Evolutionary conservation across 2,888 invertebrate genomes (phyloP).

Genomic region (Aleiodes testaceus): DNA sequence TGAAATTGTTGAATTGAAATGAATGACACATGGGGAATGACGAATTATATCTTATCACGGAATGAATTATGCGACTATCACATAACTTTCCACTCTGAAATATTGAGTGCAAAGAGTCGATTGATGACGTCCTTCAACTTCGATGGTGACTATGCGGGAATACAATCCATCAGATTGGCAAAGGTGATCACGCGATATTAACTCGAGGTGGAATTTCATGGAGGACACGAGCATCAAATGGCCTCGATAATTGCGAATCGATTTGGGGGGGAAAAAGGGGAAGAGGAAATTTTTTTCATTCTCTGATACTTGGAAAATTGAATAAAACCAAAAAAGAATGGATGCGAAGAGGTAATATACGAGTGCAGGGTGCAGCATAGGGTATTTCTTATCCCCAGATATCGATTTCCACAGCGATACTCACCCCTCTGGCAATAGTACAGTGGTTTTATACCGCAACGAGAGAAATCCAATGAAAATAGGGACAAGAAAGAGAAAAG

Average conservation of each 20-base stretch:
- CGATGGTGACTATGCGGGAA: slow-evolving; percentile 29
- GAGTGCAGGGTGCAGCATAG: slow-evolving; percentile 57
- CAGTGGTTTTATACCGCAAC: slow-evolving; percentile 24
- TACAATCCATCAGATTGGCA: slow-evolving; percentile 49
- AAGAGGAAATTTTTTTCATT: not conserved
- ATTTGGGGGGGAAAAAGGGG: slow-evolving; percentile 43
- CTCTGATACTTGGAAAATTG: not conserved
- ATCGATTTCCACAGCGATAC: slow-evolving; percentile 65
- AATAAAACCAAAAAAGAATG: too few relatives aligned
- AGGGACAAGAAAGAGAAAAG: slow-evolving; percentile 14
- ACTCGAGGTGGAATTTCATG: slow-evolving; percentile 45
- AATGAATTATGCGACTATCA: slow-evolving; percentile 21
- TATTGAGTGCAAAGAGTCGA: slow-evolving; percentile 42
- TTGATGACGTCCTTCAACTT: slow-evolving; percentile 47
- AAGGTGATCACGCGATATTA: slow-evolving; percentile 40
- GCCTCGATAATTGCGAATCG: slow-evolving; percentile 63
- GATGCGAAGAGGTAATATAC: slow-evolving; percentile 25
- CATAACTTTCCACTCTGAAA: slow-evolving; percentile 29
- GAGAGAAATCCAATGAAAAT: slow-evolving; percentile 28
- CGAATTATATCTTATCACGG: slow-evolving; percentile 40
- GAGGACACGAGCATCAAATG: slow-evolving; percentile 52
- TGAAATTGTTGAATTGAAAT: slow-evolving; percentile 18
- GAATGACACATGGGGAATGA: slow-evolving; percentile 32
- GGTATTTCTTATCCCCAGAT: slow-evolving; percentile 66
- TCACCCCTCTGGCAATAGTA: slow-evolving; percentile 34